phyloP scores from a whole-genome alignment of 2,113 vertebrate genomes.

The Mirounga angustirostris region DNA sequence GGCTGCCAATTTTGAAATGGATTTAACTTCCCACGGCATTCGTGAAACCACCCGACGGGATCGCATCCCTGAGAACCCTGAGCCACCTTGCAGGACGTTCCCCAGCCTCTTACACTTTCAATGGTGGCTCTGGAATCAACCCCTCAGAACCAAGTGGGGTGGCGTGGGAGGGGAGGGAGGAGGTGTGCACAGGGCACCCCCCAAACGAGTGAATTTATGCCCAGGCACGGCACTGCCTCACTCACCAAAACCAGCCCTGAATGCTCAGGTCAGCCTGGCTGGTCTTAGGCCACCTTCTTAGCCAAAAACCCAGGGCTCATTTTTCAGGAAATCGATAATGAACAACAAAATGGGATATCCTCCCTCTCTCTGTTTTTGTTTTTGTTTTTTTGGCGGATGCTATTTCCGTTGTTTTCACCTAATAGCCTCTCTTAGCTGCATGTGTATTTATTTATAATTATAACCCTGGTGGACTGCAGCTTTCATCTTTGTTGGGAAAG shows the following conservation, averaged over 20 bases:
- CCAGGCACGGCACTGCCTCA: neutral
- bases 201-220: neutral
- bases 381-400: slow-evolving; percentile 55
- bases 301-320: slow-evolving; percentile 61
- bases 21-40: slow-evolving; percentile 64
- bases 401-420: slow-evolving; percentile 66
- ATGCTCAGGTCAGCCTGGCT: neutral
- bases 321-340: slow-evolving; percentile 58
- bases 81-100: neutral
- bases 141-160: neutral
- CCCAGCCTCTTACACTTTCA: neutral
- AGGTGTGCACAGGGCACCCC: neutral
- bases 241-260: neutral
- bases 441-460: slow-evolving; percentile 82
- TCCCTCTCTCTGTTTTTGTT: slow-evolving; percentile 22
- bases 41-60: neutral
- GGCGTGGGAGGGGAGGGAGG: too few species aligned
- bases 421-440: slow-evolving; percentile 83
- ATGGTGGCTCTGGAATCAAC: neutral
- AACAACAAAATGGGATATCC: slow-evolving; percentile 41
- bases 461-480: slow-evolving; percentile 74
- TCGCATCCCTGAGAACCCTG: neutral
- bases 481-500: slow-evolving; percentile 71
- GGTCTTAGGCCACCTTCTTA: neutral
- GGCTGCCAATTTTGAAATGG: slow-evolving; percentile 57